A percentile compares a stretch with the other conserved stretches of the same genome.
Conservation (phyloP, 2,888 invertebrate species). For the Blastobasis adustella region DNA sequence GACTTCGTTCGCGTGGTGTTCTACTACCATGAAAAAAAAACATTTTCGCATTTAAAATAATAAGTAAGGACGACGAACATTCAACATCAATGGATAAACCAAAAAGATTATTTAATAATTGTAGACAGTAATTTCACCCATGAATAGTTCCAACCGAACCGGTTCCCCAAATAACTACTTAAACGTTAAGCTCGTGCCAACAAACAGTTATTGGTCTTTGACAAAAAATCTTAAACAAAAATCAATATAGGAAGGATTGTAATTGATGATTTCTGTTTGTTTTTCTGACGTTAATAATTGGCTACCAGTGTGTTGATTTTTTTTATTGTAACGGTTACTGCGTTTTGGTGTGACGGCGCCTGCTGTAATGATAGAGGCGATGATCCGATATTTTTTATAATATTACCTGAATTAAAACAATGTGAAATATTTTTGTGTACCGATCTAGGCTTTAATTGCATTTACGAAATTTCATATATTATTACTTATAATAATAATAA, state of each 20-base stretch:
- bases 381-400: no score
- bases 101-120: neutral
- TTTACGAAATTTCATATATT: no score
- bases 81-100: neutral
- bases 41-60: neutral
- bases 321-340: slow-evolving; percentile 13
- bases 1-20: no score
- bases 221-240: slow-evolving; percentile 1
- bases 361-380: no score
- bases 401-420: no score
- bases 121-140: slow-evolving; percentile 23
- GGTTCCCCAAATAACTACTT: slow-evolving; percentile 10
- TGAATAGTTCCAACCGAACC: slow-evolving; percentile 26
- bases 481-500: no score
- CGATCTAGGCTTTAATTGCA: no score
- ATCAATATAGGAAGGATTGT: slow-evolving; percentile 20
- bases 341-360: slow-evolving; percentile 1
- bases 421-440: no score
- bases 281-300: slow-evolving; percentile 24
- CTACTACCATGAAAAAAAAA: no score
- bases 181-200: slow-evolving; percentile 13
- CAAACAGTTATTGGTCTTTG: slow-evolving; percentile 3
- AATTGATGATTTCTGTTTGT: slow-evolving; percentile 30
- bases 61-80: neutral
- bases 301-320: slow-evolving; percentile 13